These are phyloP conservation scores for Drosophila mayaguana DNA, from an alignment of 2,888 invertebrate genomes.

Conservation along the genomic window DNA sequence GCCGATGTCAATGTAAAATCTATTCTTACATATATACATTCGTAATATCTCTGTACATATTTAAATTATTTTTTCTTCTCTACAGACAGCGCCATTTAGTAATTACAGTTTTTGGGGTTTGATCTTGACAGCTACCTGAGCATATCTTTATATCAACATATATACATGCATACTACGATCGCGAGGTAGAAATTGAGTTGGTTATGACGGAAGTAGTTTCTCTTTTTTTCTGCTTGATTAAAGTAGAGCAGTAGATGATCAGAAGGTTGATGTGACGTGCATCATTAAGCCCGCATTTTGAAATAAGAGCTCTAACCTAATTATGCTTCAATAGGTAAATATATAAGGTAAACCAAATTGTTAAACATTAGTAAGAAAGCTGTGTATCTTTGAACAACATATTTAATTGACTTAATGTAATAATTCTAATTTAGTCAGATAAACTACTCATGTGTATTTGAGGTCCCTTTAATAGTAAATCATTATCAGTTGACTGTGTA, in stretches of 20 bases:
- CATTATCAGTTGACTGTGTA: conserved; percentile 32
- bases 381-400: not conserved
- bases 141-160: not conserved
- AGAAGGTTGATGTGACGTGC: not conserved
- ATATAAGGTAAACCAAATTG: not conserved
- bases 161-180: conserved; percentile 1
- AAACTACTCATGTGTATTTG: not conserved
- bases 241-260: conserved; percentile 34
- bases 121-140: conserved; percentile 2
- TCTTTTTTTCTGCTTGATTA: conserved; percentile 19
- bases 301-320: not conserved
- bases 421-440: not conserved
- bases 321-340: not conserved
- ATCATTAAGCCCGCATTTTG: conserved; percentile 29
- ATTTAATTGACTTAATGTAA: not conserved
- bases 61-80: not conserved
- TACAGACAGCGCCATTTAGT: not conserved
- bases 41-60: too few relatives aligned
- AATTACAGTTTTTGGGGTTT: conserved; percentile 26
- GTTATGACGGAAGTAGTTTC: conserved; percentile 40
- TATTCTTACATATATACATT: too few relatives aligned
- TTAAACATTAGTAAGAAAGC: too few relatives aligned
- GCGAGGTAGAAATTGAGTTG: conserved; percentile 20
- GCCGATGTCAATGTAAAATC: too few relatives aligned
- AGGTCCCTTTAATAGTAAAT: conserved; percentile 5